Conservation (phyloP, 2,797 vertebrate species). For the Gobio occitaniae region DNA sequence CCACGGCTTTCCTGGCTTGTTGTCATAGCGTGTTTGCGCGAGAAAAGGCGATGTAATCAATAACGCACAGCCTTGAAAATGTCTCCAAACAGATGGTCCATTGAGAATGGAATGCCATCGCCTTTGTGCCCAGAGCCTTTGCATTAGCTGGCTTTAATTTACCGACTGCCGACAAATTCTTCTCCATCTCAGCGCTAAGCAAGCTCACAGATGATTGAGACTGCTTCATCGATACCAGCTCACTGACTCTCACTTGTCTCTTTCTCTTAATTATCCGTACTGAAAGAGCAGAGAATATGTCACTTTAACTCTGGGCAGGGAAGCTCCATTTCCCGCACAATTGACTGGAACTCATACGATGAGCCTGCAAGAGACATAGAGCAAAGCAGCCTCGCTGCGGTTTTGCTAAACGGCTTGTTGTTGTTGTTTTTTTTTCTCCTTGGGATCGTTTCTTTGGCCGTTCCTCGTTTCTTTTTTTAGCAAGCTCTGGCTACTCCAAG, state of each 20-base stretch:
- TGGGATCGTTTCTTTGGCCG: constrained; percentile 73
- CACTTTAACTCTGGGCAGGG: constrained; percentile 67
- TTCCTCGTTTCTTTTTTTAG: constrained; percentile 73
- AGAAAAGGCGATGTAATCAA: constrained; percentile 79
- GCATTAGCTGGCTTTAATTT: constrained; percentile 76
- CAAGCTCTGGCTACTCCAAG: constrained; percentile 77
- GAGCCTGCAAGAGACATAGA: constrained; percentile 62
- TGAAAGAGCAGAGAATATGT: constrained; percentile 62
- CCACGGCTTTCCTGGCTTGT: constrained; percentile 66
- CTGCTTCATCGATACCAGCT: constrained; percentile 68
- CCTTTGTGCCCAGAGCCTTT: constrained; percentile 64
- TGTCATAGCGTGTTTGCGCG: constrained; percentile 66
- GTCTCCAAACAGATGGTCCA: constrained; percentile 77
- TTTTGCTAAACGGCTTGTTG: constrained; percentile 22
- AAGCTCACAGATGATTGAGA: constrained; percentile 62
- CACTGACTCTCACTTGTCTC: constrained; percentile 69
- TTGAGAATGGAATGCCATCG: constrained; percentile 75
- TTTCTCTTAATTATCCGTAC: constrained; percentile 68
- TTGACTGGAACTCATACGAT: constrained; percentile 71
- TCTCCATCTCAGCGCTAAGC: constrained; percentile 52
- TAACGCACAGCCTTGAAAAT: constrained; percentile 80
- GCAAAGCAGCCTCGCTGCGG: background rate
- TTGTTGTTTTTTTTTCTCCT: constrained; percentile 55
- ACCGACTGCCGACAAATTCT: constrained; percentile 65
- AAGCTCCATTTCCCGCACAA: constrained; percentile 64